A percentile compares a stretch with the other conserved stretches of the same genome.
Evolutionary conservation across 1,140 invertebrate genomes (phyloP).

Genomic region (Daktulosphaira vitifoliae): DNA sequence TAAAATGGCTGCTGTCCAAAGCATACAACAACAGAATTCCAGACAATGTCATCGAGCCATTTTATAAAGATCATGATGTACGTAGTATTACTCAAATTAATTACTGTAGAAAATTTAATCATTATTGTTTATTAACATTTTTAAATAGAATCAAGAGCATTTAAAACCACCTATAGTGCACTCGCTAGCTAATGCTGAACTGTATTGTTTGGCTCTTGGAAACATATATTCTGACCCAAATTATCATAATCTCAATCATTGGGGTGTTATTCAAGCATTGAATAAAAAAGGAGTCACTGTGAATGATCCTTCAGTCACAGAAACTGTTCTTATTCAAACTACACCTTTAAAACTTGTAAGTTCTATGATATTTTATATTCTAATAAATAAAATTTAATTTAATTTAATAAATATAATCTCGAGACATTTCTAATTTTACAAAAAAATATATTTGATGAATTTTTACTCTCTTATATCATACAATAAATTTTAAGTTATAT

Average conservation of each 20-base stretch:
- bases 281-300: conserved; percentile 84
- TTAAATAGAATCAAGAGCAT: conserved; percentile 76
- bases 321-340: conserved; percentile 91
- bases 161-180: conserved; percentile 89
- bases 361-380: neutral
- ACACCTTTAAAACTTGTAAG: conserved; percentile 86
- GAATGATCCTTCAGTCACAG: conserved; percentile 78
- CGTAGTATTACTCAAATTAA: too few species aligned
- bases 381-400: neutral
- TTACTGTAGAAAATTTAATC: too few species aligned
- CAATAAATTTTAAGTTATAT: too few species aligned
- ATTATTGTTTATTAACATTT: neutral
- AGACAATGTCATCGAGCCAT: conserved; percentile 85
- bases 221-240: conserved; percentile 96
- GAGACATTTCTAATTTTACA: too few species aligned
- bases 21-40: conserved; percentile 93
- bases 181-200: conserved; percentile 83
- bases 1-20: conserved; percentile 95
- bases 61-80: conserved; percentile 64
- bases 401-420: too few species aligned
- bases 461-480: too few species aligned
- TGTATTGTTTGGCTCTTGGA: conserved; percentile 89
- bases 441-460: too few species aligned
- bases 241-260: conserved; percentile 89
- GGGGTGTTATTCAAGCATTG: conserved; percentile 84